phyloP scores from a whole-genome alignment of 2,888 invertebrate genomes.

The Cerastoderma edule region DNA sequence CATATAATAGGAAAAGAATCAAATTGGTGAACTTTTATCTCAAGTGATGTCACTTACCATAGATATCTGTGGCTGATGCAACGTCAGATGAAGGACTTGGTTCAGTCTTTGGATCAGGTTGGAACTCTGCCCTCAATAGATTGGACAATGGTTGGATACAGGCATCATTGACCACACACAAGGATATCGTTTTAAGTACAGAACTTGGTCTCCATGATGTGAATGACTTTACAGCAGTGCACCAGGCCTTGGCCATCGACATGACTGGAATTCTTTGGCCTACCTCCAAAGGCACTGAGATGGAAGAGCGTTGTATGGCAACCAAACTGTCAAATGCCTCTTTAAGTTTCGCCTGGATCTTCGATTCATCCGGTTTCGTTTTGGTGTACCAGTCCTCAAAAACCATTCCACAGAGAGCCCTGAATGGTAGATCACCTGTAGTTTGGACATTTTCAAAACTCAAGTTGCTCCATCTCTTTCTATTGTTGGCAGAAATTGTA shows the following conservation, averaged over 20 bases:
- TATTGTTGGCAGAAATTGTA: not conserved
- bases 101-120: not conserved
- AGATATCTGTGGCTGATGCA: not conserved
- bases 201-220: too few species aligned
- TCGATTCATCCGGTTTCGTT: not conserved
- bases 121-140: not conserved
- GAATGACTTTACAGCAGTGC: not conserved
- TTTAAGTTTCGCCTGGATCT: not conserved
- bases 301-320: not conserved
- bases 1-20: too few species aligned
- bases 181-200: not conserved
- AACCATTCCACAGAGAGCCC: not conserved
- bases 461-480: not conserved
- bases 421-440: not conserved
- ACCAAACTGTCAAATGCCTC: not conserved
- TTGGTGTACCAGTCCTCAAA: not conserved
- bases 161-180: not conserved
- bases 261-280: slow-evolving; percentile 3
- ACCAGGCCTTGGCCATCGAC: not conserved
- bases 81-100: not conserved
- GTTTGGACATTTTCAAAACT: not conserved
- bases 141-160: not conserved
- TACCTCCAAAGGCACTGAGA: slow-evolving; percentile 4
- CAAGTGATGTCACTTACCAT: not conserved
- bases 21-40: too few species aligned